Evolutionary conservation across 2,797 vertebrate genomes (phyloP).

Genomic region (Synaphobranchus kaupii): DNA sequence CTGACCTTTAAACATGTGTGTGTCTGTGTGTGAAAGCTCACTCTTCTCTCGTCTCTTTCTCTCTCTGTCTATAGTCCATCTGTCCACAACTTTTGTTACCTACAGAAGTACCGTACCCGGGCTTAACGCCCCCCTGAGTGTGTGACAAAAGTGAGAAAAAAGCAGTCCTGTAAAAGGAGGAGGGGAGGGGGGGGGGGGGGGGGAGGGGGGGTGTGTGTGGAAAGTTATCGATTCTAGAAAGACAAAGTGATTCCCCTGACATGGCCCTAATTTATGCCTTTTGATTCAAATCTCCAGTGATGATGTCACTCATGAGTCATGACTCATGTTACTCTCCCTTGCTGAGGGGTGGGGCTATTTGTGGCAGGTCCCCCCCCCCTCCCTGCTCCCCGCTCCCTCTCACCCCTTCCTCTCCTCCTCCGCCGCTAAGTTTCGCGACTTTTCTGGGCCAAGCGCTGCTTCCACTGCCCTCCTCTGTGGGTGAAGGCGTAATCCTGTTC

Average conservation of each 20-base stretch:
- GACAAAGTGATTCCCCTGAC: background rate
- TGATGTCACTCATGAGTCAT: background rate
- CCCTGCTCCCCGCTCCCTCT: background rate
- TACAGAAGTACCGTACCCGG: constrained; percentile 59
- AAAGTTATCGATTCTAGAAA: background rate
- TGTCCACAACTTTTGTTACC: constrained; percentile 45
- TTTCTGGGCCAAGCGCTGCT: background rate
- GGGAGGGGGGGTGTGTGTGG: background rate
- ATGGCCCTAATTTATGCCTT: background rate
- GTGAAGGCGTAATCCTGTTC: background rate
- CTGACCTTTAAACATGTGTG: background rate
- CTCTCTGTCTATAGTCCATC: background rate
- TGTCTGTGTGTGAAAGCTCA: background rate
- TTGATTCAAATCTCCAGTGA: background rate
- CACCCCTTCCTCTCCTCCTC: background rate
- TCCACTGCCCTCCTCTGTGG: background rate
- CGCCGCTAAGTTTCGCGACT: no score
- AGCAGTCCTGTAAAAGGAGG: background rate
- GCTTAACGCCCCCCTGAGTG: constrained; percentile 16
- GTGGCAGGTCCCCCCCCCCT: background rate
- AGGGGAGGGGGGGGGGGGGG: background rate
- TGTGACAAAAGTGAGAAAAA: constrained; percentile 18
- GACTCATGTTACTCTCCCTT: background rate
- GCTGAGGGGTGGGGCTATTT: background rate
- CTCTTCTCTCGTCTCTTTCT: background rate